Percentiles rank a stretch among this genome's conserved stretches.
Evolutionary conservation across 2,888 invertebrate genomes (phyloP).

Genomic region (Iphiclides podalirius): DNA sequence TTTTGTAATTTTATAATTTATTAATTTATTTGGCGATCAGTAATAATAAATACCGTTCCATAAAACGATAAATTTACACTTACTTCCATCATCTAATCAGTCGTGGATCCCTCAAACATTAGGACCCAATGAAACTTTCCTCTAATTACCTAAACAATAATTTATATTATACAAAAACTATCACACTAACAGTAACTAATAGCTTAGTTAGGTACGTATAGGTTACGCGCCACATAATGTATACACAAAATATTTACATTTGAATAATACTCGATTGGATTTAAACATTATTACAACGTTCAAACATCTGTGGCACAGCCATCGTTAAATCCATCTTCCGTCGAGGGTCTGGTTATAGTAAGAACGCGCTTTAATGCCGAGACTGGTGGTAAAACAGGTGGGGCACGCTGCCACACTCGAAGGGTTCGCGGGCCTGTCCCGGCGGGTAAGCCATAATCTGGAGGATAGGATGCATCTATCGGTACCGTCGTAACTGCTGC

Average conservation of each 20-base stretch:
- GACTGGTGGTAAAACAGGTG: constrained; percentile 91
- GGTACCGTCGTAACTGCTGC: constrained; percentile 64
- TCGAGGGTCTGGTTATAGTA: constrained; percentile 90
- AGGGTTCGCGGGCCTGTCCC: constrained; percentile 86
- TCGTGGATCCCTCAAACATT: constrained; percentile 65
- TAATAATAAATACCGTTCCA: constrained; percentile 71
- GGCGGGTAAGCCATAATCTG: constrained; percentile 87
- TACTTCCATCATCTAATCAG: constrained; percentile 77
- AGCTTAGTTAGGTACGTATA: constrained; percentile 28
- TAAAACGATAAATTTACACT: constrained; percentile 73
- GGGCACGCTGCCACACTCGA: constrained; percentile 92
- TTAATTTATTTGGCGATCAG: constrained; percentile 73
- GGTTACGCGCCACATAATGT: constrained; percentile 31
- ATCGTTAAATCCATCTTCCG: constrained; percentile 95
- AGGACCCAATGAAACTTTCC: constrained; percentile 75
- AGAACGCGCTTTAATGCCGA: constrained; percentile 91
- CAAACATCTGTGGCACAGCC: constrained; percentile 96
- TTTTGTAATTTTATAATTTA: constrained; percentile 50
- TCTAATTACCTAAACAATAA: constrained; percentile 75
- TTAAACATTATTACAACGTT: constrained; percentile 29
- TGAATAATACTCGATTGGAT: constrained; percentile 27
- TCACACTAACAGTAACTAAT: constrained; percentile 54
- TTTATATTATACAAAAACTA: constrained; percentile 79
- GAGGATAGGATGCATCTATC: constrained; percentile 82
- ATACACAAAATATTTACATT: constrained; percentile 35